Evolutionary conservation across 2,888 invertebrate species (phyloP), one percentile per base, ranked within the genome.

Genomic region (Sisyra terminalis): DNA sequence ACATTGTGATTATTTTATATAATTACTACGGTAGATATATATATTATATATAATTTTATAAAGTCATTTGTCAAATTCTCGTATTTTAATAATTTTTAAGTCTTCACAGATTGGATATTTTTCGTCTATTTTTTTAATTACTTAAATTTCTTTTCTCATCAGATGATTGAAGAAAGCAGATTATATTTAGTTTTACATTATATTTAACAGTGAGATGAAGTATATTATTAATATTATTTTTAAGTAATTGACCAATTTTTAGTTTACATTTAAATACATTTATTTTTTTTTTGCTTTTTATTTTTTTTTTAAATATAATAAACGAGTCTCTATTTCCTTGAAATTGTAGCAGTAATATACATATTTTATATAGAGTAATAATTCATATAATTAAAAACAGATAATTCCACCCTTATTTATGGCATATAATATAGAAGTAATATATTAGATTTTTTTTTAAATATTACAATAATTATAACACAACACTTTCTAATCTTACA

Each of bases 191-290:
- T 37, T 18, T 10, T 18, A 37, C n/a, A 37, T 37, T 37, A 37
- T 17, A 37, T 37, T 17, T 16, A 37, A 37, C 16, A 37, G 18
- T 37, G 37, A 37, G 37, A 24, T 24, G 24, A 24, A 24, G 24
- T 24, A 24, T 24, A 24, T 24, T 24, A 24, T 24, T 24, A 24
- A 24, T 24, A 24, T 37, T 37, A 37, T 37, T 37, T 31, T 37
- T 37, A 37, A 37, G 37, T 37, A 37, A 37, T 37, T 37, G 37
- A 37, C 37, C 37, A 37, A 37, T 37, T 37, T 37, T 37, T 37
- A 37, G 37, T 37, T 37, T 18, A 37, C 18, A 18, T 37, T 11
- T 37, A 24, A 24, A 24, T 24, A 24, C 24, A 24, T 24, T 24
- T 24, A 24, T 24, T 24, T 24, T 24, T n/a, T 24, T 24, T 24